Conservation (phyloP, 2,113 vertebrate species). For the Bettongia penicillata region DNA sequence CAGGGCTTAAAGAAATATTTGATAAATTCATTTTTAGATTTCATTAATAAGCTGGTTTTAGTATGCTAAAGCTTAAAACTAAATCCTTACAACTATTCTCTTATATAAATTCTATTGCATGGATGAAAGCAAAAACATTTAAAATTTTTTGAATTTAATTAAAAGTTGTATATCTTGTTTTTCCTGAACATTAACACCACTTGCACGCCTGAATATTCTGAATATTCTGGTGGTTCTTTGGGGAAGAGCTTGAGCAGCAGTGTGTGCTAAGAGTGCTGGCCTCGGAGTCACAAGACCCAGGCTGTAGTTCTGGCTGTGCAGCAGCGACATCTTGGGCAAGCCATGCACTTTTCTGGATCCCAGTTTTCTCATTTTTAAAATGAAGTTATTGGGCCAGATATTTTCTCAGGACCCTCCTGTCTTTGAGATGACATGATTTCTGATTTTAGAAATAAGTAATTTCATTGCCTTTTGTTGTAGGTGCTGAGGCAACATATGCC, state of each 20-base stretch:
- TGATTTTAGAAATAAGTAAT: constrained; percentile 51
- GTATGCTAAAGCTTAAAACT: neutral
- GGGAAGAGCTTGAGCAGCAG: neutral
- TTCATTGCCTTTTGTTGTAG: constrained; percentile 80
- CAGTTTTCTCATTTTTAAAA: neutral
- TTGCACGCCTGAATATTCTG: neutral
- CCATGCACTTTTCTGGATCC: neutral
- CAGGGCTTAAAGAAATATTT: constrained; percentile 13
- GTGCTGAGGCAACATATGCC: constrained; percentile 82
- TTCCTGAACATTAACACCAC: neutral
- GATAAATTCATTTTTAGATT: constrained; percentile 23
- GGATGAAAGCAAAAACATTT: constrained; percentile 29
- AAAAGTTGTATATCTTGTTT: neutral
- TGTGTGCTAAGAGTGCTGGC: neutral
- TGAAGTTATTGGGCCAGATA: neutral
- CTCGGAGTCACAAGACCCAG: neutral
- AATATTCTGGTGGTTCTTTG: neutral
- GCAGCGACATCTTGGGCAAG: neutral
- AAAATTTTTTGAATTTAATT: constrained; percentile 20
- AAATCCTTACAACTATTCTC: constrained; percentile 40
- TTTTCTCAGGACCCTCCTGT: neutral
- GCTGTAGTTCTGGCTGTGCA: neutral
- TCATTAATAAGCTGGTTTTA: constrained; percentile 2
- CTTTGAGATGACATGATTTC: neutral
- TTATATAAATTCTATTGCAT: constrained; percentile 33